Base-by-base conservation (phyloP, 2,888 invertebrate species). In the Lacanobia oleracea region DNA sequence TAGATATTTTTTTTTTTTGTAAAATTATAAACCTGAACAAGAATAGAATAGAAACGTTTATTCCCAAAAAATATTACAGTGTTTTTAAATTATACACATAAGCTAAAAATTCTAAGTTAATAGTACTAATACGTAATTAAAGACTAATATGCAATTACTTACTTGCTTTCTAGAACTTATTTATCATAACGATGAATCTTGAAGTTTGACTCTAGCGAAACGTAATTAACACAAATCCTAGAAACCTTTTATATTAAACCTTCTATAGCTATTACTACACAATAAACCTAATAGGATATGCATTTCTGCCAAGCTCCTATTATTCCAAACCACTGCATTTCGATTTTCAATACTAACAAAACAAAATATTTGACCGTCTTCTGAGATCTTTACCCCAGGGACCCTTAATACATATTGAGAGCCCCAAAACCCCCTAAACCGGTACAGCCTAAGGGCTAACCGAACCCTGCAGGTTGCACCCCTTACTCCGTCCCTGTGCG, bases 401-500 rank as follows among this genome's bases (percentile, higher is more conserved):
- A 66, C 21, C 2, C 14, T 43, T 60, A 40, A 56, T 76, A 48
- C 12, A 43, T 27, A 71, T 77, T 65, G 45, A 56, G 50, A 40
- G 37, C 27, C n/a, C n/a, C 33, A 69, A 77, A 1, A 40, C 43
- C 21, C 21, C 59, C 40, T 27, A 59, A 66, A 23, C 65, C 57
- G 18, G 53, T 18, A 43, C n/a, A 21, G 56, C 82, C 64, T 10
- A 37, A 51, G 71, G 62, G 67, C 27, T 12, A 2, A 21, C 10
- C 14, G 43, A 61, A 18, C 77, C 23, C 53, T 9, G 43, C 40
- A 37, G 16, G 40, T 57, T 23, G 33, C 61, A 14, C 53, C 50
- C 51, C 45, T 23, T 45, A 48, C 40, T 73, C 69, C 85, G 67
- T 37, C 57, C 73, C 85, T 82, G 85, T 33, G 45, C 51, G 68